A percentile compares a stretch with the other conserved stretches of the same genome.
Conservation (phyloP, 2,888 invertebrate genomes). For the Aproaerema taeniolella region DNA sequence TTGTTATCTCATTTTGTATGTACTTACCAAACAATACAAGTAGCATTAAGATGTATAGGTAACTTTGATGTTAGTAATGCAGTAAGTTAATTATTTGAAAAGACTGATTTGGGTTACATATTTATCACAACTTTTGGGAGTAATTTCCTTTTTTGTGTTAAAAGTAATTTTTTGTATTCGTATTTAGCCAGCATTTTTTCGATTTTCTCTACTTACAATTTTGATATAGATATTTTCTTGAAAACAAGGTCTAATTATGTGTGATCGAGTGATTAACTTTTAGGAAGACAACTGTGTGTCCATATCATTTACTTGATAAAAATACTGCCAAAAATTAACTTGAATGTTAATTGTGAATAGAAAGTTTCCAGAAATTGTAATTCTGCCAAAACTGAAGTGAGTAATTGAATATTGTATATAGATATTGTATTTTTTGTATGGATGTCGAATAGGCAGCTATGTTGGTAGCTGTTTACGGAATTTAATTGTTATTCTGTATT, state of each 20-base stretch:
- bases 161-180: background rate
- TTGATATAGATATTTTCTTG: background rate
- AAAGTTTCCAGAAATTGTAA: background rate
- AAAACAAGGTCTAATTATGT: background rate
- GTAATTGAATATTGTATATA: slow-evolving; percentile 13
- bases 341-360: background rate
- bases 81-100: slow-evolving; percentile 1
- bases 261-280: too few species aligned
- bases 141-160: background rate
- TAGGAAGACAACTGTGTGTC: too few species aligned
- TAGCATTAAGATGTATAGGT: too few species aligned
- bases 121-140: background rate
- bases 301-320: too few species aligned
- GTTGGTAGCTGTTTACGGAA: too few species aligned
- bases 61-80: too few species aligned
- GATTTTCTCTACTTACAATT: background rate
- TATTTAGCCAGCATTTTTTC: background rate
- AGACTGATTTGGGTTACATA: slow-evolving; percentile 1
- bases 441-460: background rate
- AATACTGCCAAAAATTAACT: background rate
- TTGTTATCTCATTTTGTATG: too few species aligned
- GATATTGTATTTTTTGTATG: slow-evolving; percentile 15
- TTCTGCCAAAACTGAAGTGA: slow-evolving; percentile 6
- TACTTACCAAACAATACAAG: too few species aligned
- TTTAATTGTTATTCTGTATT: too few species aligned